phyloP scores from a whole-genome alignment of 2,888 invertebrate genomes.

The Catotricha subobsoleta region DNA sequence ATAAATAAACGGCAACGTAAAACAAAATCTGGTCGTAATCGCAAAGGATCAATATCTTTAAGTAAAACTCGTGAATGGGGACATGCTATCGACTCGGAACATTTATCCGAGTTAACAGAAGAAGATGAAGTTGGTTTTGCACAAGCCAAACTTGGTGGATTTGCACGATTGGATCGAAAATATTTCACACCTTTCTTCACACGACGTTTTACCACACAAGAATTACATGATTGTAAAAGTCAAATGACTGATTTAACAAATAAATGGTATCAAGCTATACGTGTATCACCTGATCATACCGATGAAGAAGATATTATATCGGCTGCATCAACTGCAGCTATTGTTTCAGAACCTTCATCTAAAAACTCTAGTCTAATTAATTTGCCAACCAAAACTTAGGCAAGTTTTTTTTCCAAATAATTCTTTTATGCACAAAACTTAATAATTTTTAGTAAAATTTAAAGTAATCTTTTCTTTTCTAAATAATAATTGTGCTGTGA shows the following conservation, averaged over 20 bases:
- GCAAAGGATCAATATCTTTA: conserved; percentile 64
- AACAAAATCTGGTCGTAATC: conserved; percentile 39
- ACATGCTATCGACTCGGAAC: conserved; percentile 83
- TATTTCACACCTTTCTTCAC: conserved; percentile 95
- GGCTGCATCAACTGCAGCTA: not conserved
- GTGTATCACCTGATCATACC: conserved; percentile 74
- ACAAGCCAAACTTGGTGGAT: conserved; percentile 64
- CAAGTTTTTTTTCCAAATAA: too few relatives aligned
- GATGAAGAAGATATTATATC: conserved; percentile 39
- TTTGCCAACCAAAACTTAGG: not conserved
- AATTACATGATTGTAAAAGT: conserved; percentile 85
- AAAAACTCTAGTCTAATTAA: not conserved
- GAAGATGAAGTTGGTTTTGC: conserved; percentile 75
- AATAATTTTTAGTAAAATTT: too few relatives aligned
- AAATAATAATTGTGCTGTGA: too few relatives aligned
- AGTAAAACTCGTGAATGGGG: conserved; percentile 99
- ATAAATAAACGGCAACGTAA: conserved; percentile 13
- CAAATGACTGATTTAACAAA: conserved; percentile 94
- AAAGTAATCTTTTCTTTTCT: too few relatives aligned
- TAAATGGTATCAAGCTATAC: conserved; percentile 93
- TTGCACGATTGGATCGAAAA: conserved; percentile 79
- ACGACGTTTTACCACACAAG: conserved; percentile 87
- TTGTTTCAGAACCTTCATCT: not conserved
- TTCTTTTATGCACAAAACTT: too few relatives aligned
- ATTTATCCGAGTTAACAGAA: conserved; percentile 80